phyloP scores from a whole-genome alignment of 2,888 invertebrate genomes.

The Sminthurinus aureus region DNA sequence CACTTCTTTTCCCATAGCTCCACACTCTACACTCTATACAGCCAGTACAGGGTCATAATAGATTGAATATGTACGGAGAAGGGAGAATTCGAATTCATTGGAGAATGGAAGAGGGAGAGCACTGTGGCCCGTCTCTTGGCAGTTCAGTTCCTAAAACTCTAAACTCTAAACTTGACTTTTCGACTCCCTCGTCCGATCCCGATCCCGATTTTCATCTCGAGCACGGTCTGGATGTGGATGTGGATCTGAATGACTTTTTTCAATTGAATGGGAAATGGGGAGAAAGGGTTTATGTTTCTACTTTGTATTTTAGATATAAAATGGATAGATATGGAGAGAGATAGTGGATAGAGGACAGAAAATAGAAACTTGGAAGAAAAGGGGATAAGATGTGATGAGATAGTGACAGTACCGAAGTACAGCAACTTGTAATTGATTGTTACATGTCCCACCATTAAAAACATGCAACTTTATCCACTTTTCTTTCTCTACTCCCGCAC shows the following conservation, averaged over 20 bases:
- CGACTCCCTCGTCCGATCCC: neutral
- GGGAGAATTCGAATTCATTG: too few species aligned
- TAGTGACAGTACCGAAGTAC: slow-evolving; percentile 43
- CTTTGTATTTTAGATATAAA: too few species aligned
- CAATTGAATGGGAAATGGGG: slow-evolving; percentile 51
- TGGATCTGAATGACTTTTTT: slow-evolving; percentile 30
- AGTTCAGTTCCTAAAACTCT: too few species aligned
- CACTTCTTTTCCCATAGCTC: too few species aligned
- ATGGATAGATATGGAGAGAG: too few species aligned
- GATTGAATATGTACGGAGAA: too few species aligned
- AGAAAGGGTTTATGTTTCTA: slow-evolving; percentile 23
- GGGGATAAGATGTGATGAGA: slow-evolving; percentile 46
- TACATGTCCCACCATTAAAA: slow-evolving; percentile 51
- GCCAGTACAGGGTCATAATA: too few species aligned
- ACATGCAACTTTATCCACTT: slow-evolving; percentile 37
- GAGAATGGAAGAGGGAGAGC: too few species aligned
- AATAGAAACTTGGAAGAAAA: slow-evolving; percentile 31
- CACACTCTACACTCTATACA: too few species aligned
- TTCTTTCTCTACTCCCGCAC: slow-evolving; percentile 13
- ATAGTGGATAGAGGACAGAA: too few species aligned
- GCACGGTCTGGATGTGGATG: neutral
- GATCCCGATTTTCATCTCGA: neutral
- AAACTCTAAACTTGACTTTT: too few species aligned
- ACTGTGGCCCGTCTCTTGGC: too few species aligned
- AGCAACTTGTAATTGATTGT: slow-evolving; percentile 57